Conservation (phyloP, 2,888 invertebrate genomes). For the Scelioninae gen. 1 region DNA sequence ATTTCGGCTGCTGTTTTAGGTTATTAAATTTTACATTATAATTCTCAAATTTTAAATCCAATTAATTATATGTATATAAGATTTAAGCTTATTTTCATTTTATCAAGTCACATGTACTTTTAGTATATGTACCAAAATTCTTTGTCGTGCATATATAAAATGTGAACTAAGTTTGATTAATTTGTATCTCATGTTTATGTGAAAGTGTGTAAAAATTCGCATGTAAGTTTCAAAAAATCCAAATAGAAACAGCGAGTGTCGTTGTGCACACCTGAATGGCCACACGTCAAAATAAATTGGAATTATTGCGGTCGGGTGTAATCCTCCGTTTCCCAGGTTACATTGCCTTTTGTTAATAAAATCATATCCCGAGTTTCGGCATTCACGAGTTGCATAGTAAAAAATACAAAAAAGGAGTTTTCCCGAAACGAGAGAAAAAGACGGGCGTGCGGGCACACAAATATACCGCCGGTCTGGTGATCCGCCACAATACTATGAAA, state of each 20-base stretch:
- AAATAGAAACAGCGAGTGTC: slow-evolving; percentile 58
- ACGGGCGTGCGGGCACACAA: slow-evolving; percentile 46
- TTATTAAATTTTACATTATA: too few relatives aligned
- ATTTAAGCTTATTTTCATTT: too few relatives aligned
- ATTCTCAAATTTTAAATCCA: too few relatives aligned
- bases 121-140: too few relatives aligned
- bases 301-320: slow-evolving; percentile 76
- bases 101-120: too few relatives aligned
- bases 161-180: slow-evolving; percentile 51
- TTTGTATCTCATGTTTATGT: slow-evolving; percentile 51
- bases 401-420: slow-evolving; percentile 64
- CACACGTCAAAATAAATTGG: slow-evolving; percentile 76
- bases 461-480: slow-evolving; percentile 52
- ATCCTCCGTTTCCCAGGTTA: slow-evolving; percentile 74
- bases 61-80: too few relatives aligned
- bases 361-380: slow-evolving; percentile 74
- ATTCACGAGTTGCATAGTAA: slow-evolving; percentile 65
- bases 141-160: slow-evolving; percentile 14
- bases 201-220: slow-evolving; percentile 58
- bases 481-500: slow-evolving; percentile 45
- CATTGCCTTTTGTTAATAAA: slow-evolving; percentile 79
- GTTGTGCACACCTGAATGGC: slow-evolving; percentile 70
- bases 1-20: too few relatives aligned
- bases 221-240: slow-evolving; percentile 53
- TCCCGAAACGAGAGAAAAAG: slow-evolving; percentile 62